Conservation (phyloP, 2,113 vertebrate genomes). For the Pogonocichla stellata region DNA sequence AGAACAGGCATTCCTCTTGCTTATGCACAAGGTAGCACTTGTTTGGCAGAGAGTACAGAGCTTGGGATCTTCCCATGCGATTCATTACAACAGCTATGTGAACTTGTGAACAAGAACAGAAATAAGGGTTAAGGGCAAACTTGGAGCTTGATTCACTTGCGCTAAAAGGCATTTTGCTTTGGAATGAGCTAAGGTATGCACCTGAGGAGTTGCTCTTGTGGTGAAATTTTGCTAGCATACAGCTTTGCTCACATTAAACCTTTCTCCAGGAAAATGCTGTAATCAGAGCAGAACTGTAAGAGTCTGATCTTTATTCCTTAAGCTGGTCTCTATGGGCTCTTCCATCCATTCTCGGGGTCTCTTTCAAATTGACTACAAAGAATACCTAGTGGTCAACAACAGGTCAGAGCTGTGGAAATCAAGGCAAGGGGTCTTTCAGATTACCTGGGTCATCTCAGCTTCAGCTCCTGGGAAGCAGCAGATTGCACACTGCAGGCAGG, state of each 20-base stretch:
- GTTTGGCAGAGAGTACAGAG: not conserved
- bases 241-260: not conserved
- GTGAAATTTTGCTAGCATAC: not conserved
- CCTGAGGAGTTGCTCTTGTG: not conserved
- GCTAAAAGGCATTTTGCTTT: not conserved
- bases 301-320: not conserved
- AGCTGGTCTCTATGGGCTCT: not conserved
- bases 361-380: not conserved
- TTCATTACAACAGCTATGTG: not conserved
- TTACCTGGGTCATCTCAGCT: not conserved
- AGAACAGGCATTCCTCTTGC: not conserved
- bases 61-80: not conserved
- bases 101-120: not conserved
- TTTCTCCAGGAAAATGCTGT: not conserved
- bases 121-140: not conserved
- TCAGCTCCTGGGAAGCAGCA: not conserved
- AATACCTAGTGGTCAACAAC: not conserved
- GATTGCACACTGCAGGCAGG: not conserved
- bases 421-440: not conserved
- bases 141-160: not conserved
- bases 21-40: not conserved
- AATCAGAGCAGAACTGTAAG: not conserved
- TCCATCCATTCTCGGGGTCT: fast-evolving
- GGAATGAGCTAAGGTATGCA: not conserved
- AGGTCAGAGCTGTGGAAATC: not conserved